Evolutionary conservation across 1,140 invertebrate species (phyloP).

Genomic region (Teleogryllus occipitalis): DNA sequence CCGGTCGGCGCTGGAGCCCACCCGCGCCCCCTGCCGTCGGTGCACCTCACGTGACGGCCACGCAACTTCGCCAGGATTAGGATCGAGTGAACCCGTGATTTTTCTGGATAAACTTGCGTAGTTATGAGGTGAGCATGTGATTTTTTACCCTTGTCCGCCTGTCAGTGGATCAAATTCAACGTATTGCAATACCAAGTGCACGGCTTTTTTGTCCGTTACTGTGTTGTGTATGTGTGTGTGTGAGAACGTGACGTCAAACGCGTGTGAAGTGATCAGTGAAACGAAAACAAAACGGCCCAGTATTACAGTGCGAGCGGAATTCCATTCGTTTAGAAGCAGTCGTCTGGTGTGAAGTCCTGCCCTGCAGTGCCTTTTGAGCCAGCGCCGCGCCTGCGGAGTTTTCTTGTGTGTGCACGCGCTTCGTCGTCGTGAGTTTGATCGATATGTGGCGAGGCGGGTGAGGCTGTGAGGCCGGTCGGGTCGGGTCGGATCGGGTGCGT

Average conservation of each 20-base stretch:
- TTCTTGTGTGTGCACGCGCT: neutral
- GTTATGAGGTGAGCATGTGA: neutral
- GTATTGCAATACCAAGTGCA: neutral
- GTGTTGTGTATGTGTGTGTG: neutral
- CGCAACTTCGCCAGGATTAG: neutral
- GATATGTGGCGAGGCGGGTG: neutral
- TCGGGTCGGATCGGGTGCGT: too few species aligned
- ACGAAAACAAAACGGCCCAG: neutral
- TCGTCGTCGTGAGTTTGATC: neutral
- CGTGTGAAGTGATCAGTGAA: neutral
- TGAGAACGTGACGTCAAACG: neutral
- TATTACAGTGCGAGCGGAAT: neutral
- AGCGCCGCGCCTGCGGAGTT: too few species aligned
- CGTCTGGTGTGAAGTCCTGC: neutral
- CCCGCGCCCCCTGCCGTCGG: too few species aligned
- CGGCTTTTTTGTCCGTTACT: neutral
- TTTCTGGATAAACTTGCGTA: neutral
- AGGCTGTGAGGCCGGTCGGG: too few species aligned
- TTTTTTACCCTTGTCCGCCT: neutral
- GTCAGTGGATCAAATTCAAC: too few species aligned
- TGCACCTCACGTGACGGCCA: neutral
- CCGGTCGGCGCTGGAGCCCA: too few species aligned
- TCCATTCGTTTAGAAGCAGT: neutral
- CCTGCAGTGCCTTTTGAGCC: neutral
- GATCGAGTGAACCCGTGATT: neutral